Evolutionary conservation across 1,140 invertebrate species (phyloP), one percentile per base, ranked within the genome.

Genomic region (Melanaphis sacchari): DNA sequence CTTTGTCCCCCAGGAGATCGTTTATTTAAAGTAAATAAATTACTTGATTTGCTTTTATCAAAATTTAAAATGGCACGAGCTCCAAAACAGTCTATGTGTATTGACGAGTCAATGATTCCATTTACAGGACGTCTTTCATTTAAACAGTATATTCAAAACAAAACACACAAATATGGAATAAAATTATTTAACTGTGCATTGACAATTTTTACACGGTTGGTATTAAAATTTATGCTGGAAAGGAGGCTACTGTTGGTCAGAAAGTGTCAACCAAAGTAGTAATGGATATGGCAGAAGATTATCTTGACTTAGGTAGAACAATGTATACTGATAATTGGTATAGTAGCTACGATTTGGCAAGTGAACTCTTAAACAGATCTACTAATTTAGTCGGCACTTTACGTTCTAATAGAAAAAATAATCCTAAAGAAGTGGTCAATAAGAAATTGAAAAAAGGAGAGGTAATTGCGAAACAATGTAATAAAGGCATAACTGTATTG

Each of bases 381-480:
- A 94, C 93, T 90, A 92, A 94, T 94, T 92, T 94, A 66, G 91
- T 93, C 82, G 94, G 94, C 46, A 94, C 94, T n/a, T 81, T 94
- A 84, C 87, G 93, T 92, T 52, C 88, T 36, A 94, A 94, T 52
- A 90, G 94, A 94, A 94, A 93, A 91, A 94, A 94, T 81, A 94
- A 94, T 90, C 94, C 94, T 40, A 92, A 82, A 93, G 93, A 90
- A 54, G 94, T 94, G 49, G 54, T 94, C 88, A 93, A 90, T 84
- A 36, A 40, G 89, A 94, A 94, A 94, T 93, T 94, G 43, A 94
- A 94, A n/a, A 94, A 93, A 93, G 94, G 43, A 94, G 94, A 54
- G 87, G 21, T 49, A 84, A 46, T 46, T 84, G 49, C 82, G 11
- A 49, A 93, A 93, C 76, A 93, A 89, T 90, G 49, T 93, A 49